Percentiles rank a stretch among this genome's conserved stretches.
phyloP scores from a whole-genome alignment of 2,888 invertebrate species.

The Caenorhabditis sp. region DNA sequence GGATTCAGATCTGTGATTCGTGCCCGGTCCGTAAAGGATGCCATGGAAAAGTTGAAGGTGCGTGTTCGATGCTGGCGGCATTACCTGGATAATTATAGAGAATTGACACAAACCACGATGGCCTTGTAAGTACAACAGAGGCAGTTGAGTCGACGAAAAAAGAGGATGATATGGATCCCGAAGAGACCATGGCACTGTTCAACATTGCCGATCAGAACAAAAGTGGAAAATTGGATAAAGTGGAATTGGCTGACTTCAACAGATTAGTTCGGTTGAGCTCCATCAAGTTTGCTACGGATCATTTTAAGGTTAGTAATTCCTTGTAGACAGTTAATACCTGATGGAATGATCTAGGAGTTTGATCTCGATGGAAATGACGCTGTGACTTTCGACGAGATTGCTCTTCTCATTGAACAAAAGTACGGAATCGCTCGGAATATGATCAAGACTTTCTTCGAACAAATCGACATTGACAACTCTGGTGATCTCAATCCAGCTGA shows the following conservation, averaged over 20 bases:
- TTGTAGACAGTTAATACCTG: not conserved
- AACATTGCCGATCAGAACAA: constrained; percentile 78
- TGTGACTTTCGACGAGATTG: constrained; percentile 75
- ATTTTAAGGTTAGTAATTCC: constrained; percentile 70
- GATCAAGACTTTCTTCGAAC: constrained; percentile 71
- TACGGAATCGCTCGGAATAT: constrained; percentile 71
- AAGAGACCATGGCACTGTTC: constrained; percentile 74
- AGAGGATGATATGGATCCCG: constrained; percentile 76
- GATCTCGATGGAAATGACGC: constrained; percentile 73
- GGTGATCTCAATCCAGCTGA: constrained; percentile 75
- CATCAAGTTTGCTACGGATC: constrained; percentile 77
- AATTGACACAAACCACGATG: constrained; percentile 66
- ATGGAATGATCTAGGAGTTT: constrained; percentile 65
- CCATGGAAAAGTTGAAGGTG: constrained; percentile 65
- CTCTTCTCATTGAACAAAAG: constrained; percentile 73
- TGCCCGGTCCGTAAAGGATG: constrained; percentile 63
- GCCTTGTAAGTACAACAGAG: constrained; percentile 70
- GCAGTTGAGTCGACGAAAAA: constrained; percentile 72
- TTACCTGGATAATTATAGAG: constrained; percentile 46
- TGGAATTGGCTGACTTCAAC: constrained; percentile 77
- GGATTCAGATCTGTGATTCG: constrained; percentile 75
- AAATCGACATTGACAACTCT: constrained; percentile 74
- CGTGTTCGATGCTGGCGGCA: no score
- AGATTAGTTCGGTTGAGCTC: constrained; percentile 76
- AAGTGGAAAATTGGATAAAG: constrained; percentile 75